Percentiles rank a stretch among this genome's conserved stretches.
phyloP scores from a whole-genome alignment of 2,888 invertebrate species.

The Ornithoptera alexandrae region DNA sequence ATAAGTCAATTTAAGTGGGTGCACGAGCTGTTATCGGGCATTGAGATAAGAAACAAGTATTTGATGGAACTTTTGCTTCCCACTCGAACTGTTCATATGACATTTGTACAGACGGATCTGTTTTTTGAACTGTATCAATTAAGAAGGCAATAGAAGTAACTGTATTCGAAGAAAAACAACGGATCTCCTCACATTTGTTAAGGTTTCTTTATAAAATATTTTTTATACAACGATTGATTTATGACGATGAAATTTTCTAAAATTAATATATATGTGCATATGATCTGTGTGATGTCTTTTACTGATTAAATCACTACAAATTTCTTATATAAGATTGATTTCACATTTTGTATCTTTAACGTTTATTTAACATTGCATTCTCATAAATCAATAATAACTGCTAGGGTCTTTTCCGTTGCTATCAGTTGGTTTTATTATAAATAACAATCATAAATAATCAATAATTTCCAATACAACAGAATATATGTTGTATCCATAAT shows the following conservation, averaged over 20 bases:
- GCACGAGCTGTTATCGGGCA: constrained; percentile 64
- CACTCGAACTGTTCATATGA: constrained; percentile 31
- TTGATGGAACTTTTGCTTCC: constrained; percentile 61
- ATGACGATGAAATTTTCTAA: neutral
- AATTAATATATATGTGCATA: neutral
- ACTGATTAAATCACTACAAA: too few species aligned
- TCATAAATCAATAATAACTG: too few species aligned
- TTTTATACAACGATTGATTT: neutral
- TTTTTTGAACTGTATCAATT: neutral
- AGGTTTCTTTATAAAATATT: constrained; percentile 9
- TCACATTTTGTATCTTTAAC: too few species aligned
- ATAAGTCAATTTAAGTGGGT: constrained; percentile 55
- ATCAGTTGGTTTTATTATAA: too few species aligned
- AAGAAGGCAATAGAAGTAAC: constrained; percentile 1
- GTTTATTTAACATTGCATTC: too few species aligned
- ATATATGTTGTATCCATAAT: too few species aligned
- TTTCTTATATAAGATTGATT: too few species aligned
- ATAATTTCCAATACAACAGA: too few species aligned
- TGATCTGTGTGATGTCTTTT: too few species aligned
- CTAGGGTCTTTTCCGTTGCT: too few species aligned
- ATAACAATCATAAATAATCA: too few species aligned
- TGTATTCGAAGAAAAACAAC: constrained; percentile 21
- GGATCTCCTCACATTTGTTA: constrained; percentile 15
- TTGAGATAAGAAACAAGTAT: constrained; percentile 59
- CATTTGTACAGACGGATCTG: constrained; percentile 6